Evolutionary conservation across 1,140 invertebrate species (phyloP).

Genomic region (Holcopasites calliopsidis): DNA sequence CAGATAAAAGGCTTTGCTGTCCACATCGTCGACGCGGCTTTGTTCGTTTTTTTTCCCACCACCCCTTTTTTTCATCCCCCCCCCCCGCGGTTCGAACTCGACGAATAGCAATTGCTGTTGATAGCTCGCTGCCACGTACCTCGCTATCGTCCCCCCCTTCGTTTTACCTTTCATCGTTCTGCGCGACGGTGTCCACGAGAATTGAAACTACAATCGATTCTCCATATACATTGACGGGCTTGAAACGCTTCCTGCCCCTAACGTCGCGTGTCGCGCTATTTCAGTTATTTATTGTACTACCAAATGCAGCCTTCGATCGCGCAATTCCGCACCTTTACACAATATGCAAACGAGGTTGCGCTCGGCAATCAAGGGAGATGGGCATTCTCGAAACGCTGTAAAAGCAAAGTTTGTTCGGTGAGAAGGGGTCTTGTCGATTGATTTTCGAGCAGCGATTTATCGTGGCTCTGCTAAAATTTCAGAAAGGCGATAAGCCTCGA

Average conservation of each 20-base stretch:
- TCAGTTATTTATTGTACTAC: too few relatives aligned
- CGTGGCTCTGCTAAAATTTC: slow-evolving; percentile 23
- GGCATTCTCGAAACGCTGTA: too few relatives aligned
- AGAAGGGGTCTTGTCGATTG: background rate
- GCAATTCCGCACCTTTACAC: too few relatives aligned
- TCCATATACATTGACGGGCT: too few relatives aligned
- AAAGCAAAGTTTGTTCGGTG: too few relatives aligned
- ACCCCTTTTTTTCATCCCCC: background rate
- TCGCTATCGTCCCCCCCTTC: background rate
- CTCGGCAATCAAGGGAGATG: too few relatives aligned
- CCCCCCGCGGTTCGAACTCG: background rate
- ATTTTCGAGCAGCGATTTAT: background rate
- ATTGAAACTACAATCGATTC: background rate
- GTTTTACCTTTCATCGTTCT: background rate
- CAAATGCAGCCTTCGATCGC: too few relatives aligned
- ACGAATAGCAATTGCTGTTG: background rate
- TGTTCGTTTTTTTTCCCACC: slow-evolving; percentile 23
- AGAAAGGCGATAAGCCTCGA: slow-evolving; percentile 23
- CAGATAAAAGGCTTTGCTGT: slow-evolving; percentile 51
- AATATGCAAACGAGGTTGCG: too few relatives aligned
- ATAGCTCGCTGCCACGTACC: background rate
- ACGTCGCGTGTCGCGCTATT: too few relatives aligned
- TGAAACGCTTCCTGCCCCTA: too few relatives aligned
- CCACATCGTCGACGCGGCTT: background rate
- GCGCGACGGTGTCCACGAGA: background rate